Base-by-base conservation (phyloP, 1,140 invertebrate species). In the Augochlora pura region DNA sequence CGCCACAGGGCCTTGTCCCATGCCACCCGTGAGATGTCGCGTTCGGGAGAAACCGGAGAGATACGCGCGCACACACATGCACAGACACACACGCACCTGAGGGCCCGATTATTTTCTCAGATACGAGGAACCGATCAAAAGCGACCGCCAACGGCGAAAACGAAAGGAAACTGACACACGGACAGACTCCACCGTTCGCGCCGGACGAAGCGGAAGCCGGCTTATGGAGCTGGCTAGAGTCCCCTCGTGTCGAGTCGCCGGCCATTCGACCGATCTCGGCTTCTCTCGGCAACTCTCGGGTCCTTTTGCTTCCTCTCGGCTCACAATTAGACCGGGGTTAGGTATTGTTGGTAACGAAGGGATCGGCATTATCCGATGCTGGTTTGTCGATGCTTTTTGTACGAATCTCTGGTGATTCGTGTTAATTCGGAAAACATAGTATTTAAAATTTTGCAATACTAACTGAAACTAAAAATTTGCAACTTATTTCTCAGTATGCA, bases 261-360 rank as follows among this genome's bases (percentile, higher is more conserved):
- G 59, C 69, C 69, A 27, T 68, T 90, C 88, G 89, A 80, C 57
- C 72, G 80, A 86, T 87, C 80, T 85, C 89, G 89, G 75, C 32
- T 2, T n/a, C 46, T 5, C 38, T 88, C 89, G 89, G 70, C 39
- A 67, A 27, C 25, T 39, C 52, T 77, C 69, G 79, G 49, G 21
- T 65, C 23, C 38, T 67, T 52, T 54, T 66, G 16, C 49, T 62
- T 21, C 25, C 4, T 12, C 39, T 16, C 52, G 38, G 1, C 42
- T 46, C 12, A 46, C 14, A 12, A 32, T 57, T 57, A n/a, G 21
- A 9, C 18, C 54, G n/a, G 21, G 21, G 54, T 57, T 57, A 57
- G 54, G 54, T n/a, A 16, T 32, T 6, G 62, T 21, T 6, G 71
- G 54, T 59, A 79, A 79, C 16, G 14, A 0, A 23, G 63, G 12